Conservation (phyloP, 1,140 invertebrate species). For the Calycopis cecrops region DNA sequence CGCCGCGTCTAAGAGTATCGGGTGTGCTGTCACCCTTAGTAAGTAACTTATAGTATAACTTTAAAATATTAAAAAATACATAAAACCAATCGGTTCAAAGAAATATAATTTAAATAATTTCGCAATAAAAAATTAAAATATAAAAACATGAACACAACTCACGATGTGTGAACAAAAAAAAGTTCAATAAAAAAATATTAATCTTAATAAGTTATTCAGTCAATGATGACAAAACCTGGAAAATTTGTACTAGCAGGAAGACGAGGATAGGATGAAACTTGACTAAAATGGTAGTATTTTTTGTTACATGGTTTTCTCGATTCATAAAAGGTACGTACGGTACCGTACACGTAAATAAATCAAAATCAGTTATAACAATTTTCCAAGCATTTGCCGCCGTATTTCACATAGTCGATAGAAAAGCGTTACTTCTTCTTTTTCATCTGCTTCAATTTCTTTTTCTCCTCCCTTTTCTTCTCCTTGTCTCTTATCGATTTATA, state of each 20-base stretch:
- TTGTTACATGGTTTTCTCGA: too few species aligned
- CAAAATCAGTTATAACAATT: neutral
- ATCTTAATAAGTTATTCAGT: slow-evolving; percentile 9
- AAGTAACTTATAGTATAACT: too few species aligned
- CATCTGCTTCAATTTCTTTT: slow-evolving; percentile 79
- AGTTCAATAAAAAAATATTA: neutral
- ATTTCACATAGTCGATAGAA: neutral
- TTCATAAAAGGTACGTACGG: too few species aligned
- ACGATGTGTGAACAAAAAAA: too few species aligned
- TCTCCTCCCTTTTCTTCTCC: slow-evolving; percentile 82
- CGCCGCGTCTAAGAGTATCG: too few species aligned
- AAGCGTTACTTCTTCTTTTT: slow-evolving; percentile 75
- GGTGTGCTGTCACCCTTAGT: too few species aligned
- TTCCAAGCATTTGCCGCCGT: slow-evolving; percentile 1
- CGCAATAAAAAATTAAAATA: neutral
- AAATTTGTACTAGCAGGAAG: neutral
- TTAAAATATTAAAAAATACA: too few species aligned
- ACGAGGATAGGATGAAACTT: too few species aligned
- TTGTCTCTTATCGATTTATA: slow-evolving; percentile 85
- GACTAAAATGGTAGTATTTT: too few species aligned
- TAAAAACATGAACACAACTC: neutral
- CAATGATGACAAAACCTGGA: slow-evolving; percentile 4
- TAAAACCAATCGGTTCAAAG: too few species aligned
- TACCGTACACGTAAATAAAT: too few species aligned
- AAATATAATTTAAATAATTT: too few species aligned